Conservation (phyloP, 2,113 vertebrate species). For the Dissostichus mawsoni region DNA sequence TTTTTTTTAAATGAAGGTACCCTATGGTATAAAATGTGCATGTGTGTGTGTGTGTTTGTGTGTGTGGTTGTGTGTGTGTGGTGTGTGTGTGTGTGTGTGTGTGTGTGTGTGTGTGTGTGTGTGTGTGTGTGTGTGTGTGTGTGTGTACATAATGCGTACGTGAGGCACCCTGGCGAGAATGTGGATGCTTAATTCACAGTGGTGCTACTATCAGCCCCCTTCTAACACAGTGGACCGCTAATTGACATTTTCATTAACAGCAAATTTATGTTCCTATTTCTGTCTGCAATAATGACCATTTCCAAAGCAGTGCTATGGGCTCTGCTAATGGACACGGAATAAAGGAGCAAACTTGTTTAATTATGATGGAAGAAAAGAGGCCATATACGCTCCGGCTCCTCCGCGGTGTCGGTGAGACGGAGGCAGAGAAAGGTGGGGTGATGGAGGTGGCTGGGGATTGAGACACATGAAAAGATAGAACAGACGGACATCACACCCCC, state of each 20-base stretch:
- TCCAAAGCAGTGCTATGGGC: constrained; percentile 84
- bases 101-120: background rate
- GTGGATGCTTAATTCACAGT: constrained; percentile 72
- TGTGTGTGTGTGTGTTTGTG: background rate
- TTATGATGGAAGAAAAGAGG: constrained; percentile 85
- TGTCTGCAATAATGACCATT: constrained; percentile 92
- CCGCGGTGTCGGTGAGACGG: constrained; percentile 48
- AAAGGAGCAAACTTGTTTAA: constrained; percentile 88
- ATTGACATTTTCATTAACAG: constrained; percentile 96
- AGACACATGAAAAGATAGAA: background rate
- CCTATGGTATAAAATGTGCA: background rate
- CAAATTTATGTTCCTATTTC: constrained; percentile 95
- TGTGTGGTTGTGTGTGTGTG: background rate
- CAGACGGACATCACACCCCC: background rate
- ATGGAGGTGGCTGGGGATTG: constrained; percentile 37
- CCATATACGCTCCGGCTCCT: constrained; percentile 80
- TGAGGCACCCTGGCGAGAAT: constrained; percentile 65
- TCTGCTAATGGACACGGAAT: constrained; percentile 90
- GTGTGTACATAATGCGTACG: constrained; percentile 14
- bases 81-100: background rate
- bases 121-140: background rate
- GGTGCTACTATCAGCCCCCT: constrained; percentile 83
- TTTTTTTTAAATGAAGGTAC: constrained; percentile 3
- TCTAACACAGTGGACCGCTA: constrained; percentile 87
- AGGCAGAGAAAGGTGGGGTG: constrained; percentile 14